phyloP scores from a whole-genome alignment of 2,113 vertebrate genomes.

The Antennarius striatus region DNA sequence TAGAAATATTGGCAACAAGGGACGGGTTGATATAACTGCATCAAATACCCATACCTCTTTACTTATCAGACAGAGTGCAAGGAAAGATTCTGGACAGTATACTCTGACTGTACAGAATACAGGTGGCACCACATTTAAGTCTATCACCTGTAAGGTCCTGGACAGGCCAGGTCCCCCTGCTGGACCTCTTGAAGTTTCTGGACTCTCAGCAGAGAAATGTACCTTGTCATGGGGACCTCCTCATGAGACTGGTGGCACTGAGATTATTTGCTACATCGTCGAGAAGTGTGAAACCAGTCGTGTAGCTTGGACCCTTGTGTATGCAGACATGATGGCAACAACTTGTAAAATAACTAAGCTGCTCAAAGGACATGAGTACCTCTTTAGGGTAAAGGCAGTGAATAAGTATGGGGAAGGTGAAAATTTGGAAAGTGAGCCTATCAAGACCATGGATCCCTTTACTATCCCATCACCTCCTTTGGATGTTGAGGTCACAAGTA shows the following conservation, averaged over 20 bases:
- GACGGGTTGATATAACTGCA: slow-evolving; percentile 89
- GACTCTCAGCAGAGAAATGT: slow-evolving; percentile 93
- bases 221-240: slow-evolving; percentile 92
- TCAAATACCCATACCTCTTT: slow-evolving; percentile 85
- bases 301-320: slow-evolving; percentile 92
- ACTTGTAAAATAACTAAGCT: slow-evolving; percentile 95
- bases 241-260: slow-evolving; percentile 94
- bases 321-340: slow-evolving; percentile 88
- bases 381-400: slow-evolving; percentile 94
- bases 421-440: slow-evolving; percentile 88
- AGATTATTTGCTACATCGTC: slow-evolving; percentile 92
- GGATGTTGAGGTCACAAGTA: slow-evolving; percentile 91
- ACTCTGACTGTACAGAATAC: slow-evolving; percentile 90
- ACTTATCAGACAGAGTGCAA: slow-evolving; percentile 88
- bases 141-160: slow-evolving; percentile 93
- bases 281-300: slow-evolving; percentile 98
- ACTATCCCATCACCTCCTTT: slow-evolving; percentile 88
- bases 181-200: slow-evolving; percentile 89
- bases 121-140: slow-evolving; percentile 87
- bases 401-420: slow-evolving; percentile 96
- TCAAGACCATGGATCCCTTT: slow-evolving; percentile 92
- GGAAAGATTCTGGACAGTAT: slow-evolving; percentile 95
- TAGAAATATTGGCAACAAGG: slow-evolving; percentile 90
- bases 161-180: slow-evolving; percentile 94
- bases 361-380: slow-evolving; percentile 94